Conservation (phyloP, 2,113 vertebrate genomes). For the Brachionichthys hirsutus region DNA sequence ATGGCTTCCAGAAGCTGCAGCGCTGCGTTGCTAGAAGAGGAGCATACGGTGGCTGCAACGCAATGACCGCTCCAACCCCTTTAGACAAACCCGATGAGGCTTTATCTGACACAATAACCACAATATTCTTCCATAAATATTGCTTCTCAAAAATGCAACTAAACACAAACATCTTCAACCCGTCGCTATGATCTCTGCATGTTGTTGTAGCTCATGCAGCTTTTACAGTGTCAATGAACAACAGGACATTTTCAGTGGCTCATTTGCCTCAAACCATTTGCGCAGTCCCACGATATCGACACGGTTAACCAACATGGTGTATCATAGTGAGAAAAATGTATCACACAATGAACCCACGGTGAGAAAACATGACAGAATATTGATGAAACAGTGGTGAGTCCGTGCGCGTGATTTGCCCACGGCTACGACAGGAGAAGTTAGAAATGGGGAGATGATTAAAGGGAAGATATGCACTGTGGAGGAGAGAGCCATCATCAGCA, state of each 20-base stretch:
- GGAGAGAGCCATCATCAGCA: conserved; percentile 68
- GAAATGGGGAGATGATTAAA: conserved; percentile 76
- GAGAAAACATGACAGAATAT: conserved; percentile 68
- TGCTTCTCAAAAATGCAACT: neutral
- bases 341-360: conserved; percentile 53
- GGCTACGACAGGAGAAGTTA: conserved; percentile 66
- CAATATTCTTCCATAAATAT: neutral
- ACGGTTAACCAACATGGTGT: conserved; percentile 47
- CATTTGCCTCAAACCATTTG: conserved; percentile 50
- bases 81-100: conserved; percentile 32
- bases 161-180: neutral
- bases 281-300: conserved; percentile 44
- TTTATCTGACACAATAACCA: conserved; percentile 19
- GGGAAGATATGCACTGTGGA: conserved; percentile 62
- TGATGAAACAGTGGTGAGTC: conserved; percentile 70
- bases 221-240: conserved; percentile 33
- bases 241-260: conserved; percentile 27
- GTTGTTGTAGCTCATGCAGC: conserved; percentile 19
- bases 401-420: conserved; percentile 56
- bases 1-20: conserved; percentile 37
- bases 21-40: conserved; percentile 18
- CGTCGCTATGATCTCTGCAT: neutral
- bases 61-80: conserved; percentile 6
- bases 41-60: conserved; percentile 28
- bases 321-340: conserved; percentile 61